Conservation (phyloP, 2,113 vertebrate genomes). For the Mus spicilegus region DNA sequence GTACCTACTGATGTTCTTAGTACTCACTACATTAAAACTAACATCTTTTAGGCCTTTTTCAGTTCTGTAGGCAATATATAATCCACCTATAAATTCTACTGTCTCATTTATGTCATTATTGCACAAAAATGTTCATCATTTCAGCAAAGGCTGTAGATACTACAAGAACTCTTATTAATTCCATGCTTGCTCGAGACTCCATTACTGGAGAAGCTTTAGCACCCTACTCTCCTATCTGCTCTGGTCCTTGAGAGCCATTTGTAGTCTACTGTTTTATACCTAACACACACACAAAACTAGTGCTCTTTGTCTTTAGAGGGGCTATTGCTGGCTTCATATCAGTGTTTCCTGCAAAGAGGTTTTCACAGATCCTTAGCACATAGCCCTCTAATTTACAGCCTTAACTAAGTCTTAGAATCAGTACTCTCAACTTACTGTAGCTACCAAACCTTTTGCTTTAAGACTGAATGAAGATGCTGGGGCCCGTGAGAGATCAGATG, state of each 20-base stretch:
- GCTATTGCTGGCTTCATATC: background rate
- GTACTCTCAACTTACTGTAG: background rate
- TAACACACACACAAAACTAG: slow-evolving; percentile 1
- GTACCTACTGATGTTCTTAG: background rate
- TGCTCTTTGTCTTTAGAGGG: background rate
- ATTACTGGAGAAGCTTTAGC: background rate
- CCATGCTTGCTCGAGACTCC: background rate
- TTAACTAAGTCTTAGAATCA: background rate
- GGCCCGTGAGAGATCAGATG: background rate
- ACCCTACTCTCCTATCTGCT: background rate
- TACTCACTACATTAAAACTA: background rate
- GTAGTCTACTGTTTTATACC: background rate
- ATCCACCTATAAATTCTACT: background rate
- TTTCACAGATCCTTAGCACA: background rate
- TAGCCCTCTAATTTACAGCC: background rate
- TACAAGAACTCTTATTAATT: background rate
- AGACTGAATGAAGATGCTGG: background rate
- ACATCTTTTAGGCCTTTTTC: background rate
- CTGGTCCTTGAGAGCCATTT: background rate
- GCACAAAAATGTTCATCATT: background rate
- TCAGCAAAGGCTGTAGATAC: background rate
- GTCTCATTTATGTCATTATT: slow-evolving; percentile 11
- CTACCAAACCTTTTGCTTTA: slow-evolving; percentile 9
- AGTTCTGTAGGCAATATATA: slow-evolving; percentile 9
- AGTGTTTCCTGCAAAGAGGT: background rate